phyloP scores from a whole-genome alignment of 2,888 invertebrate species.

The Cosmorhoe ocellata region DNA sequence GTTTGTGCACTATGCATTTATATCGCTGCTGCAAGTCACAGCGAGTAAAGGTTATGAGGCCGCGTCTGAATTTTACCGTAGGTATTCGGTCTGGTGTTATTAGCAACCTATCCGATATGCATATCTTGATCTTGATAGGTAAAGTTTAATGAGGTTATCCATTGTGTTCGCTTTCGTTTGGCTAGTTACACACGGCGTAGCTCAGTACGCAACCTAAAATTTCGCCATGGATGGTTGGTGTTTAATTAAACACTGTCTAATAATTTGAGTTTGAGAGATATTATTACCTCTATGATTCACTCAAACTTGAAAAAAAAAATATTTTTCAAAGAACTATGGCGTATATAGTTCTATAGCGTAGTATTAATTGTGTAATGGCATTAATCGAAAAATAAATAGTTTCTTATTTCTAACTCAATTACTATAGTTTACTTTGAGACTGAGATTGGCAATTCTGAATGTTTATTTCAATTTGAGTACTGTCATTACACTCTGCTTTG shows the following conservation, averaged over 20 bases:
- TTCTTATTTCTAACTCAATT: background rate
- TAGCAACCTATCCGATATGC: constrained; percentile 22
- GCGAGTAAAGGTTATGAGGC: too few relatives aligned
- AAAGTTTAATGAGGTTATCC: constrained; percentile 10
- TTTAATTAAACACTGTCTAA: constrained; percentile 1
- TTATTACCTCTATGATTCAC: background rate
- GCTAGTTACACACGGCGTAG: constrained; percentile 6
- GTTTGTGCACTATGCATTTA: too few relatives aligned
- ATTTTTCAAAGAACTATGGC: constrained; percentile 6
- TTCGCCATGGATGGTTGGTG: constrained; percentile 8
- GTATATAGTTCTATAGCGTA: constrained; percentile 14
- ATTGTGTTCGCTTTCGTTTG: constrained; percentile 19
- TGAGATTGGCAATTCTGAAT: background rate
- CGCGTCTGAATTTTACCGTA: too few relatives aligned
- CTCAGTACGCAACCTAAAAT: constrained; percentile 15
- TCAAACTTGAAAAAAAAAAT: constrained; percentile 2
- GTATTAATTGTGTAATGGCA: constrained; percentile 15
- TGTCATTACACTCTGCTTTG: constrained; percentile 22
- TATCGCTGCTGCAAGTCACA: too few relatives aligned
- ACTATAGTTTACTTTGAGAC: too few relatives aligned
- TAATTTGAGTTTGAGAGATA: background rate
- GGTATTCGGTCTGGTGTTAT: too few relatives aligned
- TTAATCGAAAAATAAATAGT: constrained; percentile 4
- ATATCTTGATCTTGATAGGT: constrained; percentile 5
- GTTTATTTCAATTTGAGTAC: constrained; percentile 5